A percentile compares a stretch with the other conserved stretches of the same genome.
Conservation (phyloP, 2,113 vertebrate species). For the Anthoscopus minutus region DNA sequence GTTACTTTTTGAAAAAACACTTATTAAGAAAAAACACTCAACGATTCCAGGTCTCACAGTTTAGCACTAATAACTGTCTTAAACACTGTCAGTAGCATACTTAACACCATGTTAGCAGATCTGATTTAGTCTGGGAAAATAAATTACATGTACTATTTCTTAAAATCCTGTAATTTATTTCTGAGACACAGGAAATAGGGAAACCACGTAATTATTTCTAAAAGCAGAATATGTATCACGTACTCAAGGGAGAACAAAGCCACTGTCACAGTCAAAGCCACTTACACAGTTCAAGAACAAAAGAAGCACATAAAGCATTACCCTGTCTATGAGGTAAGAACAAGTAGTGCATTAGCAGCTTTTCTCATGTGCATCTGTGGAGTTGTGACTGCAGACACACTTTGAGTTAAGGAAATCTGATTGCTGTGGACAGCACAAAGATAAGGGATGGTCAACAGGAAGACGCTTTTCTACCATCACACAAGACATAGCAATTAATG, state of each 20-base stretch:
- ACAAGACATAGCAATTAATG: neutral
- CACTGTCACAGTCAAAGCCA: neutral
- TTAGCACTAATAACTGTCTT: neutral
- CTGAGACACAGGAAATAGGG: neutral
- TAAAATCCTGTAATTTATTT: neutral
- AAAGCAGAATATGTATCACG: neutral
- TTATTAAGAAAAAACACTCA: neutral
- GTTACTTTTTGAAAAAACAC: neutral
- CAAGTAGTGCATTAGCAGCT: neutral
- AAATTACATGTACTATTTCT: neutral
- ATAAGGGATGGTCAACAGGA: neutral
- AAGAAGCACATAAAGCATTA: neutral
- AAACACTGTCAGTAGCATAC: neutral
- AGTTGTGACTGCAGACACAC: neutral
- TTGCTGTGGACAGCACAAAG: neutral
- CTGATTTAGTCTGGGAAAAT: neutral
- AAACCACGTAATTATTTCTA: neutral
- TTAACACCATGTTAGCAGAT: neutral
- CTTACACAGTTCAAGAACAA: neutral
- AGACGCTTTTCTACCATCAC: neutral
- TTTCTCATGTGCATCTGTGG: neutral
- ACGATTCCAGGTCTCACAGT: neutral
- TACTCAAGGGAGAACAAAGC: neutral
- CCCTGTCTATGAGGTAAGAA: neutral
- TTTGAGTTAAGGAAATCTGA: neutral